These are phyloP conservation scores for Sesia bembeciformis DNA, from an alignment of 2,888 invertebrate genomes.

Conservation along the genomic window DNA sequence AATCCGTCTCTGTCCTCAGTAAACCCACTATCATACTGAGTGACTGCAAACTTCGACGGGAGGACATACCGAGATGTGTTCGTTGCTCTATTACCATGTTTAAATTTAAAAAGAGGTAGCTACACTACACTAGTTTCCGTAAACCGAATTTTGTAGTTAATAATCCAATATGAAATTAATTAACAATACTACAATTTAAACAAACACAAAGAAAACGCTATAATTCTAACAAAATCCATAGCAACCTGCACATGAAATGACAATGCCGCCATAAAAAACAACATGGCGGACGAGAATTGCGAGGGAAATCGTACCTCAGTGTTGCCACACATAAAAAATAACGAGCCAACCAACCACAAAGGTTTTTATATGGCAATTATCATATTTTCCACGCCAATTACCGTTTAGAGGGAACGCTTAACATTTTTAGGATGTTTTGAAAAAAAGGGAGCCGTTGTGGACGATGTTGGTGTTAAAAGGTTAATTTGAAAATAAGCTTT, in stretches of 20 bases:
- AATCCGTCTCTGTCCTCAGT: too few relatives aligned
- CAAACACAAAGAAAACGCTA: background rate
- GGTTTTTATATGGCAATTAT: conserved; percentile 57
- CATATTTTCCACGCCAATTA: conserved; percentile 59
- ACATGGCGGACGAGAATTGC: conserved; percentile 36
- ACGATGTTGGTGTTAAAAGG: too few relatives aligned
- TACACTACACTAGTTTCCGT: too few relatives aligned
- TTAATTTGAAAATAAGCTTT: too few relatives aligned
- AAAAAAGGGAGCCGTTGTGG: background rate
- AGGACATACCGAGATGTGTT: too few relatives aligned
- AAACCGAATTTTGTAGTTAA: too few relatives aligned
- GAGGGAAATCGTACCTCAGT: conserved; percentile 39
- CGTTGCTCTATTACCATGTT: too few relatives aligned
- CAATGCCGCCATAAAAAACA: conserved; percentile 17
- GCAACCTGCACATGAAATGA: conserved; percentile 2
- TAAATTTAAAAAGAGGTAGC: too few relatives aligned
- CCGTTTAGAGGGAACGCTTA: conserved; percentile 40
- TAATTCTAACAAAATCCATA: conserved; percentile 13
- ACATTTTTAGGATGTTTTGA: conserved; percentile 31
- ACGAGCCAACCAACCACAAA: conserved; percentile 46
- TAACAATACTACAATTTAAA: background rate
- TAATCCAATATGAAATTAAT: too few relatives aligned
- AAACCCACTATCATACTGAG: too few relatives aligned
- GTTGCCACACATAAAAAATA: conserved; percentile 42
- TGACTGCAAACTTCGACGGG: too few relatives aligned